Evolutionary conservation across 2,113 vertebrate species (phyloP).

Genomic region (Cnemophilus loriae): DNA sequence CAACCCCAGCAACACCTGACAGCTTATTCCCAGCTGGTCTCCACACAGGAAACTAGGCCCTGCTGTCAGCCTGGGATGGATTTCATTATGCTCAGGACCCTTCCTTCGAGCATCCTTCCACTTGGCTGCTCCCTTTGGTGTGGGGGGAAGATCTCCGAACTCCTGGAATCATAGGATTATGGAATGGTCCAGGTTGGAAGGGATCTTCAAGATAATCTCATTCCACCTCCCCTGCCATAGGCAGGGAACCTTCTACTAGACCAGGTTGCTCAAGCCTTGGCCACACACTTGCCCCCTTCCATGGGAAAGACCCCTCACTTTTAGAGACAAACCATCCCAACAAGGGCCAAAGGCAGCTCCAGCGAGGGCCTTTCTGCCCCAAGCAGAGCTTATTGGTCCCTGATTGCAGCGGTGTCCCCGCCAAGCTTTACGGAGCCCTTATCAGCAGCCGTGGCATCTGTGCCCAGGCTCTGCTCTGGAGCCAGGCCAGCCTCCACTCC

Average conservation of each 20-base stretch:
- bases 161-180: neutral
- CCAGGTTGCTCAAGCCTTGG: neutral
- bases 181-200: neutral
- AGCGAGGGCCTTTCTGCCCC: neutral
- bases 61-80: neutral
- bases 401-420: neutral
- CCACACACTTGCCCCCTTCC: neutral
- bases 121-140: neutral
- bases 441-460: neutral
- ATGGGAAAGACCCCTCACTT: neutral
- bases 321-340: rapidly evolving
- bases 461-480: neutral
- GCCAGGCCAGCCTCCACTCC: neutral
- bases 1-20: neutral
- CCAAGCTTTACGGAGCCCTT: constrained; percentile 26
- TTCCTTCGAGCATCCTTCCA: neutral
- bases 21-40: neutral
- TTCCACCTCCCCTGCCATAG: neutral
- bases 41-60: neutral
- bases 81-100: neutral
- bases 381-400: neutral
- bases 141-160: neutral
- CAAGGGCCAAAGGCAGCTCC: rapidly evolving
- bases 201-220: neutral
- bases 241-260: neutral